Base-by-base conservation (phyloP, 2,113 vertebrate species). In the Oncorhynchus keta region DNA sequence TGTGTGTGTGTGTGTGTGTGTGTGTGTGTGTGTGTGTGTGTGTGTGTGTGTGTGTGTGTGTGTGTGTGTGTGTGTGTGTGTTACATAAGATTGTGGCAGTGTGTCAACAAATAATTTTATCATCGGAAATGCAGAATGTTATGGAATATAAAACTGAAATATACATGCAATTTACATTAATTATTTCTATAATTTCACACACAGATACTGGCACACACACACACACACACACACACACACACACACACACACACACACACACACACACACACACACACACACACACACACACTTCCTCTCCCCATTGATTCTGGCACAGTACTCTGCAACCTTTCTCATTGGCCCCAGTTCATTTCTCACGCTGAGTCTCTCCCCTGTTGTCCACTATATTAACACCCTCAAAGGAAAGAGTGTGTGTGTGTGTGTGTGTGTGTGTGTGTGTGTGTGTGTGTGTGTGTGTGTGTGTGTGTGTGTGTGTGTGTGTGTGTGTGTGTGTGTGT, bases 11-110 rank as follows among this genome's bases (percentile, higher is more conserved):
- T 24, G 20, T 61, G 20, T 61, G 57, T 61, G 57, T 61, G 18
- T 22, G 57, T 61, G 20, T n/a, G 4, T n/a, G 20, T 61, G 20
- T n/a, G 18, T 61, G 57, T 61, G 20, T 61, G 18, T 55, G 51
- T 55, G 14, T 55, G 7, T 55, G 3, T 12, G 51, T 55, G 12
- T 18, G 14, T 55, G 51, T 18, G 11, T 55, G 51, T 55, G 51
- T 18, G 12, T 18, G 14, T 55, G 14, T 18, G 11, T 18, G 51
- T 55, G 12, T 57, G 51, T 57, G 18, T 18, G 51, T 18, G 83
- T 85, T 84, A 77, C 45, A 74, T 82, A 67, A 81, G 75, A 68
- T 81, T 81, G 79, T 77, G 51, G 77, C 68, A 76, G 74, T 77
- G 87, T 85, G 83, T 83, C 76, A 6, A 81, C 30, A 26, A 74